Evolutionary conservation across 2,113 vertebrate species (phyloP).

Genomic region (Sphyrna mokarran): DNA sequence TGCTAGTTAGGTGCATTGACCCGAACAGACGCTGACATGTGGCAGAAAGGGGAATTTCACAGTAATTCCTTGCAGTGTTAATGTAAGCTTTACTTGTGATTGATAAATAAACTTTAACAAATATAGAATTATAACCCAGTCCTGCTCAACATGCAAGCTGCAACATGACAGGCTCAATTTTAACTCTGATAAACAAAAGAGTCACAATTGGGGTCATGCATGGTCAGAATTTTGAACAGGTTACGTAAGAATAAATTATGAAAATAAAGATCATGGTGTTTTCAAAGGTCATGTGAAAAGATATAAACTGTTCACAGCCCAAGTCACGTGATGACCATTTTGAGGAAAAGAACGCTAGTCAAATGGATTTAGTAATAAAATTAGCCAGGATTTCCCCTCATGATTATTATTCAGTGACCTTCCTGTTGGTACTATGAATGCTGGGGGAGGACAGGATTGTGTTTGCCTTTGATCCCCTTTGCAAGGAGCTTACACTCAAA

Average conservation of each 20-base stretch:
- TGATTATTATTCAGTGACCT: background rate
- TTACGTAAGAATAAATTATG: background rate
- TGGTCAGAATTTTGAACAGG: background rate
- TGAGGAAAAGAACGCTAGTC: background rate
- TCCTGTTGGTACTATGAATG: background rate
- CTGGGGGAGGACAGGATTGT: background rate
- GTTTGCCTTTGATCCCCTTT: background rate
- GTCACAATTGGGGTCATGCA: background rate
- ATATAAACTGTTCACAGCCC: background rate
- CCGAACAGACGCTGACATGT: too few species aligned
- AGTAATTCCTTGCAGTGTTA: too few species aligned
- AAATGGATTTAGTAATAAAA: background rate
- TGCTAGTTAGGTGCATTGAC: too few species aligned
- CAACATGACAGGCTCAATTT: background rate
- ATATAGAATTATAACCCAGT: background rate
- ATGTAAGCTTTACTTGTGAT: too few species aligned
- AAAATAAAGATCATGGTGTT: background rate
- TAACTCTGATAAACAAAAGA: background rate
- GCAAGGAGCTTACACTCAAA: background rate
- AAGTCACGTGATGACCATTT: background rate
- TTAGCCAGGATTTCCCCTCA: background rate
- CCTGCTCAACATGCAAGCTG: background rate
- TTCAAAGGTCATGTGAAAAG: background rate
- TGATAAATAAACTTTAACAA: too few species aligned
- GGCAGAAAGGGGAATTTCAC: too few species aligned